phyloP scores from a whole-genome alignment of 2,797 vertebrate genomes.

The Sebastes diploproa region DNA sequence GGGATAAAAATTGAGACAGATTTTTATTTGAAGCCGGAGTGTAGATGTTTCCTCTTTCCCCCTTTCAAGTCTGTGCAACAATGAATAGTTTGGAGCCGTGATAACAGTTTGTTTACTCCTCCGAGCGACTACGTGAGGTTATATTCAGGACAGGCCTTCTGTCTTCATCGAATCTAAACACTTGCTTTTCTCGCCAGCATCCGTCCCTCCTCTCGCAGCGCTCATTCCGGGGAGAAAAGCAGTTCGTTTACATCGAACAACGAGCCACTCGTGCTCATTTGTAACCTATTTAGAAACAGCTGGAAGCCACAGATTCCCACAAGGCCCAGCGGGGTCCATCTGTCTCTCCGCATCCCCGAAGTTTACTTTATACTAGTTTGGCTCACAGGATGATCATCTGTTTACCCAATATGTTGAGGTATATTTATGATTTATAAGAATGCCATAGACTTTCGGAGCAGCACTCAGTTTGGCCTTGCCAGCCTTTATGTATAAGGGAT shows the following conservation, averaged over 20 bases:
- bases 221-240: constrained; percentile 12
- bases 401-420: constrained; percentile 37
- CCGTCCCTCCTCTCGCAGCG: not conserved
- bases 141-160: not conserved
- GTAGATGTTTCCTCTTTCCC: not conserved
- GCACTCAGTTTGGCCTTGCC: constrained; percentile 29
- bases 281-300: constrained; percentile 52
- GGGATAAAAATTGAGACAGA: not conserved
- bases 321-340: constrained; percentile 21
- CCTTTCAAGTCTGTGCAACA: not conserved
- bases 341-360: constrained; percentile 15
- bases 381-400: constrained; percentile 35
- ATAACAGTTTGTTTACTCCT: constrained; percentile 28
- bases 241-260: constrained; percentile 13
- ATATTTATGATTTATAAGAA: constrained; percentile 49
- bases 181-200: not conserved
- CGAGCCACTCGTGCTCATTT: constrained; percentile 27
- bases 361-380: constrained; percentile 21
- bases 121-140: not conserved
- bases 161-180: not conserved
- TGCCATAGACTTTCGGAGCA: constrained; percentile 1
- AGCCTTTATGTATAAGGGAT: constrained; percentile 63
- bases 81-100: constrained; percentile 5
- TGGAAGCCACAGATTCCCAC: constrained; percentile 31
- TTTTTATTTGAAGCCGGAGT: constrained; percentile 33